Conservation (phyloP, 2,113 vertebrate genomes). For the Machaerirhynchus nigripectus region DNA sequence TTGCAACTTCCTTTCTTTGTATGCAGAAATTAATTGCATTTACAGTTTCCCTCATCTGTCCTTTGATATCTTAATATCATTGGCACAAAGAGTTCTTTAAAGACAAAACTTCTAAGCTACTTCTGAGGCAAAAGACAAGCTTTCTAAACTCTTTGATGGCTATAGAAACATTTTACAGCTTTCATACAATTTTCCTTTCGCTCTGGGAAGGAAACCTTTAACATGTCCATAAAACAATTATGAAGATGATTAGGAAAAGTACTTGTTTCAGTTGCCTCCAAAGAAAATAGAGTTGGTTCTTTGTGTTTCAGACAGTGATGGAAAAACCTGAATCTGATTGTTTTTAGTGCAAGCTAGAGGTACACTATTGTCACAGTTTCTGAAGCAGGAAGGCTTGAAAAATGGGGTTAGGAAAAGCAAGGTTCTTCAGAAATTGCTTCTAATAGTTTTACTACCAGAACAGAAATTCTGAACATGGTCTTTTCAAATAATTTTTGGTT, state of each 20-base stretch:
- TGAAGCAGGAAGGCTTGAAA: conserved; percentile 43
- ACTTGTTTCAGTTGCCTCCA: conserved; percentile 59
- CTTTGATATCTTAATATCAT: conserved; percentile 30
- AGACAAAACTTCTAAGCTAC: conserved; percentile 55
- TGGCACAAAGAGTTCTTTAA: conserved; percentile 38
- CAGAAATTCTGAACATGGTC: background rate
- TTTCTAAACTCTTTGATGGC: conserved; percentile 52
- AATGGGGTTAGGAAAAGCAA: background rate
- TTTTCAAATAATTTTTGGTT: background rate
- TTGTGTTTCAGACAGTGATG: conserved; percentile 43
- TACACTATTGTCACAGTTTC: conserved; percentile 10
- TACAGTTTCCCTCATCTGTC: conserved; percentile 18
- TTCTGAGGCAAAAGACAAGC: conserved; percentile 33
- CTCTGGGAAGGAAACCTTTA: conserved; percentile 50
- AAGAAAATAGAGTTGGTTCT: conserved; percentile 56
- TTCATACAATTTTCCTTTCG: conserved; percentile 2
- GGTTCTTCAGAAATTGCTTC: background rate
- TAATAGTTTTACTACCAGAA: background rate
- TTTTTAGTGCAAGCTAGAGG: conserved; percentile 3
- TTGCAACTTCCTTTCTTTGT: conserved; percentile 53
- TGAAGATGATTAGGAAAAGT: conserved; percentile 47
- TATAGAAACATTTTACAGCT: conserved; percentile 36
- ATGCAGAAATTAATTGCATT: conserved; percentile 32
- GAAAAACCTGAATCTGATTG: conserved; percentile 37
- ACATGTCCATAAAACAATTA: conserved; percentile 10